phyloP scores from a whole-genome alignment of 1,140 invertebrate genomes.

The Euura lappo region DNA sequence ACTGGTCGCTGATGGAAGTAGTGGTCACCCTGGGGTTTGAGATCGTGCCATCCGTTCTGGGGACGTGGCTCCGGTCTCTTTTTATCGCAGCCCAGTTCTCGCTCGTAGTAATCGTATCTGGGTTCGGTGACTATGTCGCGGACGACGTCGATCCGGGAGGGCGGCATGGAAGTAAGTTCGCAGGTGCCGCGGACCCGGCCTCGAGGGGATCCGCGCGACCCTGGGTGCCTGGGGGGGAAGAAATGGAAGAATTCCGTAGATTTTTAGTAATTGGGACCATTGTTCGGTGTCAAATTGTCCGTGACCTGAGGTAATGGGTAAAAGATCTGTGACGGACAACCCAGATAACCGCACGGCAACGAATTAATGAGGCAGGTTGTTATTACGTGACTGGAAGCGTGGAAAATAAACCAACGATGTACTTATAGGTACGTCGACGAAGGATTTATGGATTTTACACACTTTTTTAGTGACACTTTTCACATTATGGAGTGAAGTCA shows the following conservation, averaged over 20 bases:
- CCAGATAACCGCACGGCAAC: neutral
- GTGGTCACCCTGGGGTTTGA: neutral
- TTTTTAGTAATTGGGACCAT: neutral
- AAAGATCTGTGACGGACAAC: neutral
- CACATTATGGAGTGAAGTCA: too few relatives aligned
- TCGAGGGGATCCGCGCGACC: conserved; percentile 46
- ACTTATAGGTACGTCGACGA: neutral
- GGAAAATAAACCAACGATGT: neutral
- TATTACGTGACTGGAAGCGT: neutral
- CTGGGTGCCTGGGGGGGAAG: conserved; percentile 15
- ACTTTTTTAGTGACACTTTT: neutral
- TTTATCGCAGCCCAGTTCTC: conserved; percentile 63
- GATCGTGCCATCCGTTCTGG: conserved; percentile 5
- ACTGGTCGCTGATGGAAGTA: neutral
- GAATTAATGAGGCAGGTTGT: neutral
- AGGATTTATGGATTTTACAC: neutral
- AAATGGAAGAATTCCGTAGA: too few relatives aligned
- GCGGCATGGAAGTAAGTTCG: conserved; percentile 73
- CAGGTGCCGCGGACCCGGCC: conserved; percentile 70
- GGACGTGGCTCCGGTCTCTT: neutral
- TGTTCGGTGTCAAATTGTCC: neutral
- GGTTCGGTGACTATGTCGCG: conserved; percentile 70
- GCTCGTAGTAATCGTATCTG: conserved; percentile 79
- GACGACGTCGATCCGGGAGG: conserved; percentile 67
- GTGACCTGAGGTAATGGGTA: neutral